phyloP scores from a whole-genome alignment of 2,113 vertebrate genomes.

The Rana temporaria region DNA sequence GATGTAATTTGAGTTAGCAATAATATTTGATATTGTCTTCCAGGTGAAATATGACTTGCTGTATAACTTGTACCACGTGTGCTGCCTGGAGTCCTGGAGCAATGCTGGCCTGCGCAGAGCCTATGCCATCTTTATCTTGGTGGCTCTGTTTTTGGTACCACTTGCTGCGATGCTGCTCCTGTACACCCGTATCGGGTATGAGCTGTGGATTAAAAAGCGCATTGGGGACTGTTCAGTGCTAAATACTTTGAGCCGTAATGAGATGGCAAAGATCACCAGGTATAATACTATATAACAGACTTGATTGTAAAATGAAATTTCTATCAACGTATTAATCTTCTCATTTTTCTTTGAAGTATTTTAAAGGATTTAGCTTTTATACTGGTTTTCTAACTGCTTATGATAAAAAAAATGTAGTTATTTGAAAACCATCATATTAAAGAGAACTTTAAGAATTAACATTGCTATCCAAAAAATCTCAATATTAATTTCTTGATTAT shows the following conservation, averaged over 20 bases:
- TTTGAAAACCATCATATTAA: no score
- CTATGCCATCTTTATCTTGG: constrained; percentile 82
- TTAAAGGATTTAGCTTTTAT: no score
- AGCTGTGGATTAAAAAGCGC: constrained; percentile 80
- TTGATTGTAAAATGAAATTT: no score
- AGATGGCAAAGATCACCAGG: constrained; percentile 80
- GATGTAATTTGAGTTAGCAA: no score
- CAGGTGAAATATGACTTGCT: constrained; percentile 85
- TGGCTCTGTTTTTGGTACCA: constrained; percentile 79
- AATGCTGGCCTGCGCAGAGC: constrained; percentile 70
- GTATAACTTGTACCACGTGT: constrained; percentile 80
- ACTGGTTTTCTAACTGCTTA: no score
- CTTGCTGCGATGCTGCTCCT: constrained; percentile 78
- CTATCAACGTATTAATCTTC: no score
- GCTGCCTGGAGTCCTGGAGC: constrained; percentile 80
- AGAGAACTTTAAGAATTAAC: no score
- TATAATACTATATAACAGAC: constrained; percentile 39
- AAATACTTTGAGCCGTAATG: constrained; percentile 77
- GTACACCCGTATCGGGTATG: constrained; percentile 77
- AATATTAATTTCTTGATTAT: no score
- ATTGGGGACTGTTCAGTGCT: constrained; percentile 79
- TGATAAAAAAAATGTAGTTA: no score
- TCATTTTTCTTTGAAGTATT: no score
- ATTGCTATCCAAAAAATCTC: no score
- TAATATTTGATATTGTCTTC: background rate